A percentile compares a stretch with the other conserved stretches of the same genome.
phyloP scores from a whole-genome alignment of 1,140 invertebrate genomes.

The Ceratitis capitata region DNA sequence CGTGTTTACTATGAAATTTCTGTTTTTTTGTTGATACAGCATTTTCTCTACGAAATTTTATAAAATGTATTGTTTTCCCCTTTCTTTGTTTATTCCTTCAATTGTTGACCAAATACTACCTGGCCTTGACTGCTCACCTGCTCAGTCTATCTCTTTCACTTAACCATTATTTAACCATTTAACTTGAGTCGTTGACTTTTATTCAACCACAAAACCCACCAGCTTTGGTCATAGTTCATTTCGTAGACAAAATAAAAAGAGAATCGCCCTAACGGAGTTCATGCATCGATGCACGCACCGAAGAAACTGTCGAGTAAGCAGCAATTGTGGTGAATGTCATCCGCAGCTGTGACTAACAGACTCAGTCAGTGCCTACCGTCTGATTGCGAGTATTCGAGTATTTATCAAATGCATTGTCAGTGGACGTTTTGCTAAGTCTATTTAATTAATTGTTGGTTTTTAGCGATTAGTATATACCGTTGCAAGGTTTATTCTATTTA shows the following conservation, averaged over 20 bases:
- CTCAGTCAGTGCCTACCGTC: neutral
- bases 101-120: neutral
- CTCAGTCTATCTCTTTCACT: too few relatives aligned
- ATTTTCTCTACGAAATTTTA: neutral
- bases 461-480: constrained; percentile 4
- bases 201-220: neutral
- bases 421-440: neutral
- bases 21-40: neutral
- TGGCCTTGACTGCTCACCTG: neutral
- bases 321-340: neutral
- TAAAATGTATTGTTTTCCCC: neutral
- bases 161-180: neutral
- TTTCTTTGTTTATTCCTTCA: neutral
- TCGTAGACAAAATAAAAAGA: too few relatives aligned
- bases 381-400: neutral
- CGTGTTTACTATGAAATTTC: neutral
- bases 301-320: neutral
- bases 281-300: neutral
- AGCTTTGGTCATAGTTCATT: neutral
- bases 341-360: neutral
- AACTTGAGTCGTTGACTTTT: neutral
- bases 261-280: too few relatives aligned
- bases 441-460: constrained; percentile 8
- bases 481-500: neutral
- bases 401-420: neutral